phyloP scores from a whole-genome alignment of 2,888 invertebrate genomes.

The Julus scandinavius region DNA sequence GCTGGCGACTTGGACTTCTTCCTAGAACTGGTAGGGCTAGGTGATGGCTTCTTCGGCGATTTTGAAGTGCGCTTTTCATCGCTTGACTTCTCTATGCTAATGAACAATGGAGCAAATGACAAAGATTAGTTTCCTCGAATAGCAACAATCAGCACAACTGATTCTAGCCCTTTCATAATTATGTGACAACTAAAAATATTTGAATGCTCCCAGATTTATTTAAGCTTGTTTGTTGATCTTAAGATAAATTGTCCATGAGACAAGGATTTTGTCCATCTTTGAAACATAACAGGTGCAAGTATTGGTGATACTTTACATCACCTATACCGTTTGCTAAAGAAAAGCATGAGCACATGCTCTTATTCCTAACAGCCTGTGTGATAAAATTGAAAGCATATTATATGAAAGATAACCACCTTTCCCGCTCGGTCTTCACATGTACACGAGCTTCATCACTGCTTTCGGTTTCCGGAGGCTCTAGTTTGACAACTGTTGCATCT shows the following conservation, averaged over 20 bases:
- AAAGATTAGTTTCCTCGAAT: slow-evolving; percentile 23
- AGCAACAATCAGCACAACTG: neutral
- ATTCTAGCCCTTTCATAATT: no score
- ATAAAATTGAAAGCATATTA: neutral
- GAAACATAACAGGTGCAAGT: no score
- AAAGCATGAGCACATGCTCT: no score
- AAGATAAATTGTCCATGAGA: no score
- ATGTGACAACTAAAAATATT: no score
- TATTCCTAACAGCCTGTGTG: no score
- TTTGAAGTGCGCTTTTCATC: slow-evolving; percentile 47
- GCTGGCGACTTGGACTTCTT: slow-evolving; percentile 57
- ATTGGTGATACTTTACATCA: no score
- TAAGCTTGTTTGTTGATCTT: no score
- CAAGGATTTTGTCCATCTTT: no score
- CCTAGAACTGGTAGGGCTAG: slow-evolving; percentile 48
- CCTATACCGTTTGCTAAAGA: no score
- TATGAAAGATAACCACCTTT: neutral
- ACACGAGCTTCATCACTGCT: neutral
- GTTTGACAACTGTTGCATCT: neutral
- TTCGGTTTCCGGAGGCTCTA: neutral
- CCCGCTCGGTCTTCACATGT: neutral
- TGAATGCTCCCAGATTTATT: no score
- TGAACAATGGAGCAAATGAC: neutral
- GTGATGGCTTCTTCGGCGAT: slow-evolving; percentile 55
- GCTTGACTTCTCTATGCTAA: slow-evolving; percentile 40